Evolutionary conservation across 2,113 vertebrate species (phyloP), one percentile per base, ranked within the genome.

Genomic region (Neolamprologus devosi): DNA sequence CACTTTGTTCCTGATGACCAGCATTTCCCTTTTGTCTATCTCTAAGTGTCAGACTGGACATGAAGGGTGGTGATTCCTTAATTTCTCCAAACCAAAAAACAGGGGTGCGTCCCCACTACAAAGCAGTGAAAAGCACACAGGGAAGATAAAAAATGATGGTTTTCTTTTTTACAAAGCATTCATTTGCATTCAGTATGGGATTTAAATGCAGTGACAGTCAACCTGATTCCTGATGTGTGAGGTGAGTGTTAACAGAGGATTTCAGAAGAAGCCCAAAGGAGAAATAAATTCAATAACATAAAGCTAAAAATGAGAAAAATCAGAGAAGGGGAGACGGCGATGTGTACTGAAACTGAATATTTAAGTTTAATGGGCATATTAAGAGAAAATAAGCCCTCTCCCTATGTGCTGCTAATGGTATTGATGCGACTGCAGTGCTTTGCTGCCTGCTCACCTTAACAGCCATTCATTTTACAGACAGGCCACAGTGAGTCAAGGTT

Each of bases 1-100:
- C 92, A 94, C 94, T 95, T 96, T 94, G 93, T 95, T 94, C 91
- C 78, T 88, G 92, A 91, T 93, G 94, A 94, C 88, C 93, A 93
- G 85, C 93, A 86, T 94, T 92, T 93, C 85, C 89, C 87, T 82
- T 93, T 94, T 94, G 90, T 94, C 90, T 93, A 8, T 91, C 58
- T 89, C 33, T 33, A 83, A 92, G 91, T 93, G 90, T 91, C 93
- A 94, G 19, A 55, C 37, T 8, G 45, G 63, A 96, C 91, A 88
- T 83, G 83, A 86, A 95, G 89, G 92, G 87, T 82, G 63, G 21
- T 2, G 2, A 79, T 84, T 79, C 86, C 42, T 84, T 92, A 84
- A 91, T 91, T 89, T 37, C 89, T 28, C 65, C 1, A 54, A 83
- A 93, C 85, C 89, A 63, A 92, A 92, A 92, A 70, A 84, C 92